These are phyloP conservation scores for Portevinia maculata DNA, from an alignment of 2,888 invertebrate species.

Conservation along the genomic window DNA sequence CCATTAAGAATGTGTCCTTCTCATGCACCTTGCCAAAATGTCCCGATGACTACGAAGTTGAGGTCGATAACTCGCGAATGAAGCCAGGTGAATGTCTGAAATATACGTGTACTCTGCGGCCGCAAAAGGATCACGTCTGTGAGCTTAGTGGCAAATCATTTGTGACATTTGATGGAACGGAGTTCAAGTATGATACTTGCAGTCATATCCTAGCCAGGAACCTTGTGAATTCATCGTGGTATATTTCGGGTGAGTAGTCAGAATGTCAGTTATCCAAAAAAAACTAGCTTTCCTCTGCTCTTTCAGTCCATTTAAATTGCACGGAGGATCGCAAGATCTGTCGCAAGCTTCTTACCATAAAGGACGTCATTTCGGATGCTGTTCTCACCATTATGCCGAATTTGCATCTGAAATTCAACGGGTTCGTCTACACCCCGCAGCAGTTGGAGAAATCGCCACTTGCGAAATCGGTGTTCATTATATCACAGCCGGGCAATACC, in stretches of 20 bases:
- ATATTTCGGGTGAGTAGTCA: conserved; percentile 86
- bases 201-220: conserved; percentile 91
- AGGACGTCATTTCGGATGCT: conserved; percentile 85
- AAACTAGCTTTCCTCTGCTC: conserved; percentile 83
- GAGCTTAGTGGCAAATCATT: conserved; percentile 89
- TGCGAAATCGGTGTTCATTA: conserved; percentile 85
- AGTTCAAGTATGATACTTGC: conserved; percentile 92
- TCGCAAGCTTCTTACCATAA: conserved; percentile 86
- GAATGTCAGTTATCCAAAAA: not conserved
- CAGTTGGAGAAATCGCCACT: conserved; percentile 81
- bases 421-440: conserved; percentile 83
- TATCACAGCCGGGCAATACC: conserved; percentile 88
- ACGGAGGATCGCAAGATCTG: conserved; percentile 84
- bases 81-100: conserved; percentile 83
- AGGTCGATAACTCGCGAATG: conserved; percentile 82
- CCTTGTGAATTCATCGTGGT: conserved; percentile 87
- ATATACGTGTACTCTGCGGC: conserved; percentile 87
- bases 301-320: conserved; percentile 84
- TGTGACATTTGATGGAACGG: conserved; percentile 90
- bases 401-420: conserved; percentile 87
- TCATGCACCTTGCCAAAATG: conserved; percentile 83
- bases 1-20: conserved; percentile 77
- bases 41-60: conserved; percentile 85
- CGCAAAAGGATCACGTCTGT: conserved; percentile 85
- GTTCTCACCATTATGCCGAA: conserved; percentile 83